Conservation (phyloP, 2,888 invertebrate species). For the Tromatobia lineatoria region DNA sequence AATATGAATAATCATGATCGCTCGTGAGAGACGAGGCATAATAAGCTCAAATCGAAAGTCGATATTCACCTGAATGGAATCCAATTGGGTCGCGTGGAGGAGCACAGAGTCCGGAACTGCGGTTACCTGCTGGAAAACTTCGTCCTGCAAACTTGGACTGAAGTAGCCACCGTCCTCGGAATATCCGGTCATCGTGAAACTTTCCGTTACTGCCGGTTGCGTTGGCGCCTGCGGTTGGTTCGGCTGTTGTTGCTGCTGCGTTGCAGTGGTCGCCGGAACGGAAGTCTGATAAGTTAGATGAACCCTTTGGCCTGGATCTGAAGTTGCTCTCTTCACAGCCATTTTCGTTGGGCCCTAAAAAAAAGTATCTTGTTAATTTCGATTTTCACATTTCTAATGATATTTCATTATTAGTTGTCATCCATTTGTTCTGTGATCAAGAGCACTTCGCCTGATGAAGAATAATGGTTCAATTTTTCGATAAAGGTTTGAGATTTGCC, state of each 20-base stretch:
- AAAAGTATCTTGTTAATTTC: too few relatives aligned
- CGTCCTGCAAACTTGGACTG: constrained; percentile 88
- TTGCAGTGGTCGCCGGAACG: constrained; percentile 78
- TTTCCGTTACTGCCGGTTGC: constrained; percentile 81
- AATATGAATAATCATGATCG: constrained; percentile 10
- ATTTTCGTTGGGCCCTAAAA: constrained; percentile 84
- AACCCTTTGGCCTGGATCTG: constrained; percentile 90
- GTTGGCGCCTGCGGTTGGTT: constrained; percentile 74
- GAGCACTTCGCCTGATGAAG: not conserved
- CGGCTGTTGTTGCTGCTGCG: constrained; percentile 69
- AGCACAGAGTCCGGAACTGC: constrained; percentile 89
- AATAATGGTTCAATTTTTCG: too few relatives aligned
- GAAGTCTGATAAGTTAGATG: constrained; percentile 85
- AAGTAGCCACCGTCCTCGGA: constrained; percentile 85
- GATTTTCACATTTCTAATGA: too few relatives aligned
- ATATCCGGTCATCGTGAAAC: constrained; percentile 84
- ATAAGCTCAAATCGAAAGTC: not conserved
- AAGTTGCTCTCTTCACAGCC: constrained; percentile 91
- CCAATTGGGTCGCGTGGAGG: constrained; percentile 89
- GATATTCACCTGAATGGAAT: constrained; percentile 84
- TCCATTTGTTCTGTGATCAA: not conserved
- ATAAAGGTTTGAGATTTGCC: too few relatives aligned
- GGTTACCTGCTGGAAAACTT: constrained; percentile 90
- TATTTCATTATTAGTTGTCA: constrained; percentile 30
- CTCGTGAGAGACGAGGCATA: not conserved